A percentile compares a stretch with the other conserved stretches of the same genome.
These are phyloP conservation scores for Leptonema lineaticorne DNA, from an alignment of 1,140 invertebrate genomes.

Conservation along the genomic window DNA sequence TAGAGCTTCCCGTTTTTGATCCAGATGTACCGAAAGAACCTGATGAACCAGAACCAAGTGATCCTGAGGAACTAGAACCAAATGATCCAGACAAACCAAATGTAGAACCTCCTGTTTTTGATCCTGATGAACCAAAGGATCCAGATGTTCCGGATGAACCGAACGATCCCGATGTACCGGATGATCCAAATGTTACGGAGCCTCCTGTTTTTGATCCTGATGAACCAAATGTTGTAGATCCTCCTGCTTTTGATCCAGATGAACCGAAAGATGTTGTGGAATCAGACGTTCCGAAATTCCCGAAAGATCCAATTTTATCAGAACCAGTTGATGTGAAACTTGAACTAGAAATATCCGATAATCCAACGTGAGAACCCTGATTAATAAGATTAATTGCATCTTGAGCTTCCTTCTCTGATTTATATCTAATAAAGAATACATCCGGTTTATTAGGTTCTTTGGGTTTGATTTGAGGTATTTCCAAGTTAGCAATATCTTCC, in stretches of 20 bases:
- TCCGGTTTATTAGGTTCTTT: conserved; percentile 56
- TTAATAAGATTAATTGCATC: not conserved
- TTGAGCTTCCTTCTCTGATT: conserved; percentile 44
- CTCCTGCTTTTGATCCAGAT: not conserved
- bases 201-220: not conserved
- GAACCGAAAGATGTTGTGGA: not conserved
- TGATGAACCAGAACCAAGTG: not conserved
- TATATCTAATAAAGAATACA: conserved; percentile 63
- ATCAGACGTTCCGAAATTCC: not conserved
- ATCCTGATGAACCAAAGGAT: not conserved
- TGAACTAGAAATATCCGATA: not conserved
- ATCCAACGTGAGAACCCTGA: not conserved
- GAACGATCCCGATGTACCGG: not conserved
- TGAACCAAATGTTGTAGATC: not conserved
- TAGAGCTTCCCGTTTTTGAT: not conserved
- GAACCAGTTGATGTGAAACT: not conserved
- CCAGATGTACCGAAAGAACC: not conserved
- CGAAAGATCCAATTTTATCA: not conserved
- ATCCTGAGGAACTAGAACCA: not conserved
- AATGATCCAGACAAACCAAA: not conserved
- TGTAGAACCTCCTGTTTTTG: not conserved
- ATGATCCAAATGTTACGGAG: not conserved
- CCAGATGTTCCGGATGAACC: not conserved
- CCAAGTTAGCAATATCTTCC: not conserved
- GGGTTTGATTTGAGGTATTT: conserved; percentile 47